Base-by-base conservation (phyloP, 2,113 vertebrate species). In the Antennarius striatus region DNA sequence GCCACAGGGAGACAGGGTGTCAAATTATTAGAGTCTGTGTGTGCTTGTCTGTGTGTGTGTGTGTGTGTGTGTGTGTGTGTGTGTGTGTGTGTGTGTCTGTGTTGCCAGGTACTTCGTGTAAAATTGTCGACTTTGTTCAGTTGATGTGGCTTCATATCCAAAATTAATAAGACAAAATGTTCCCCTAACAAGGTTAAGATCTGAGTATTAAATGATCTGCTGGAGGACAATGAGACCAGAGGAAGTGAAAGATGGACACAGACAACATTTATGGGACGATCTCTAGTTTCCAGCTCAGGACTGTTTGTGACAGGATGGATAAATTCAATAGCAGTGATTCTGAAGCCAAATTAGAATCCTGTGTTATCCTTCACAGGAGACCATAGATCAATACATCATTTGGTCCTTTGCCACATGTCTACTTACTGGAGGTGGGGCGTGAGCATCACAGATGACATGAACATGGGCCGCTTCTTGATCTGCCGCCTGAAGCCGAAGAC, bases 381-480 rank as follows among this genome's bases (percentile, higher is more conserved):
- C 22, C 4, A 36, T 4, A 15, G 11, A 17, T 10, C 10, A 22
- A 22, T 22, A 22, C 22, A 22, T 22, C 22, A 22, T 22, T 2
- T 22, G 22, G 22, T 22, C 22, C 22, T 2, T 22, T 22, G 22
- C 22, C 22, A 22, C 22, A 22, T 49, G 36, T 62, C 30, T 45
- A 96, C 95, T 68, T 87, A 99, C 96, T 98, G 96, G 75, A 98
- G 84, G 79, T 95, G 95, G 0, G 96, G 96, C 57, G 92, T 93
- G 43, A 98, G 93, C 86, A 96, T 92, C 15, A 98, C 80, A 4
- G 94, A 94, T 1, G 97, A 99, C 62, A 94, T 95, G 71, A 96
- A 96, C 17, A 96, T 93, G 1, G 98, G 97, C 9, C 98, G 89
- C 80, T 94, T 96, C 89, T 96, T 98, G 90, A 99, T 96, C 77